phyloP scores from a whole-genome alignment of 2,888 invertebrate genomes.

The Trachelus stipa region DNA sequence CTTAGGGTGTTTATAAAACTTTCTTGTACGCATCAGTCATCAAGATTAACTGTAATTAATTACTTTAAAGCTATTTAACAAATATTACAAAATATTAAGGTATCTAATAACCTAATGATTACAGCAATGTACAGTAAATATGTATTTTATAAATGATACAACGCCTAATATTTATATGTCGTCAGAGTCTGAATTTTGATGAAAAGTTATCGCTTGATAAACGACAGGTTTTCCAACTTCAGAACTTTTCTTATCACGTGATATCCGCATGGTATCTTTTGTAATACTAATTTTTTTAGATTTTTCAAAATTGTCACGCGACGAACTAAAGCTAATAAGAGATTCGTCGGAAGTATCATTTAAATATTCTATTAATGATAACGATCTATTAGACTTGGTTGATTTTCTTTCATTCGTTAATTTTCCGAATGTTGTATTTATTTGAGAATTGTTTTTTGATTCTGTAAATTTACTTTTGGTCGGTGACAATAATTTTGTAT shows the following conservation, averaged over 20 bases:
- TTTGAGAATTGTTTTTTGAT: not conserved
- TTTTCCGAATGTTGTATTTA: not conserved
- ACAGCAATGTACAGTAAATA: not conserved
- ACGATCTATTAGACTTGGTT: not conserved
- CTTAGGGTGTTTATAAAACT: not conserved
- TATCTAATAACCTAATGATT: too few species aligned
- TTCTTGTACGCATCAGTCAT: not conserved
- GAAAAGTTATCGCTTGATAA: not conserved
- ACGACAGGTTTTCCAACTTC: not conserved
- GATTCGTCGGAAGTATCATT: not conserved
- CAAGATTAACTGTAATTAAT: not conserved
- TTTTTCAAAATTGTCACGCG: not conserved
- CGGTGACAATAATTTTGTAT: not conserved
- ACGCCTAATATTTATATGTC: not conserved
- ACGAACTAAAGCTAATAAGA: not conserved
- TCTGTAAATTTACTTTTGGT: not conserved
- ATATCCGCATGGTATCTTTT: not conserved
- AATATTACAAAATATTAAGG: not conserved
- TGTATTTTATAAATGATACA: not conserved
- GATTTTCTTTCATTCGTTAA: not conserved
- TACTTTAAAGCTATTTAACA: not conserved
- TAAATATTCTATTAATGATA: not conserved
- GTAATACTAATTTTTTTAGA: not conserved
- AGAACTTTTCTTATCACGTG: not conserved
- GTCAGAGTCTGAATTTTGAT: not conserved